Conservation (phyloP, 2,888 invertebrate species). For the Lamproptera curius region DNA sequence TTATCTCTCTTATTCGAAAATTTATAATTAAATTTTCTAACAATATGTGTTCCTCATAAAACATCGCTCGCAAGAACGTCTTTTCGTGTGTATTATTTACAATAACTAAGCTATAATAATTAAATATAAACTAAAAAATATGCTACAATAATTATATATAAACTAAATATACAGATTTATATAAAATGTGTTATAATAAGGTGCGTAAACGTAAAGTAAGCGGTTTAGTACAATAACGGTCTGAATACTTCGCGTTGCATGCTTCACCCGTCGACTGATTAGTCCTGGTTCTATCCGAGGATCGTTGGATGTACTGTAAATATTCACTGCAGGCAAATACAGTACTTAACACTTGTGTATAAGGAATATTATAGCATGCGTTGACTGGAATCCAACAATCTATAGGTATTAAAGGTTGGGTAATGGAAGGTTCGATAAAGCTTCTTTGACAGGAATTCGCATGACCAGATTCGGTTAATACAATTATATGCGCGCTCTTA, state of each 20-base stretch:
- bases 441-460: slow-evolving; percentile 10
- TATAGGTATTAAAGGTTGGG: slow-evolving; percentile 8
- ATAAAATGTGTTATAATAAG: neutral
- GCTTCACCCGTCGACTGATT: slow-evolving; percentile 36
- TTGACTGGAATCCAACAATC: slow-evolving; percentile 3
- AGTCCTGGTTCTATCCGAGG: slow-evolving; percentile 42
- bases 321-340: slow-evolving; percentile 2
- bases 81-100: too few species aligned
- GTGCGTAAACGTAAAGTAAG: neutral
- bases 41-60: too few species aligned
- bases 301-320: slow-evolving; percentile 27
- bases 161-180: neutral
- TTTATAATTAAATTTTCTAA: too few species aligned
- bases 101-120: too few species aligned
- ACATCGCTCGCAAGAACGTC: too few species aligned
- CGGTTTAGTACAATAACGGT: slow-evolving; percentile 26
- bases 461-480: slow-evolving; percentile 8
- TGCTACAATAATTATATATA: too few species aligned
- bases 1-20: too few species aligned
- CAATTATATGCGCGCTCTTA: slow-evolving; percentile 10
- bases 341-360: neutral
- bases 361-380: slow-evolving; percentile 3
- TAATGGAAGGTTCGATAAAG: slow-evolving; percentile 12
- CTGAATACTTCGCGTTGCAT: slow-evolving; percentile 29
- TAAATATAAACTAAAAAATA: too few species aligned